Percentiles rank a stretch among this genome's conserved stretches.
phyloP scores from a whole-genome alignment of 2,888 invertebrate species.

The Geotrupes spiniger region DNA sequence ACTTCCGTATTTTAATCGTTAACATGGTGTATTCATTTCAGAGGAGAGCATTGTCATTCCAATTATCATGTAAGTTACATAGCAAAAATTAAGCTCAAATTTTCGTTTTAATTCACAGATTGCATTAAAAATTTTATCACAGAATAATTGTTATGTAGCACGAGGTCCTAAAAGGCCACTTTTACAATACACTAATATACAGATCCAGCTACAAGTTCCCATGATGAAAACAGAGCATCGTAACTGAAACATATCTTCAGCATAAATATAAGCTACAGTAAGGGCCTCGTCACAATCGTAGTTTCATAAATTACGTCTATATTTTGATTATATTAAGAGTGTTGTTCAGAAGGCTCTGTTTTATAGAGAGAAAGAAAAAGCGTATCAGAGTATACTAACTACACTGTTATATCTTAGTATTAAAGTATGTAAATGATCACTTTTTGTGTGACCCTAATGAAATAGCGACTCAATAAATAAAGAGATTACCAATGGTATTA shows the following conservation, averaged over 20 bases:
- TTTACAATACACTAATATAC: constrained; percentile 10
- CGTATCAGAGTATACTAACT: constrained; percentile 20
- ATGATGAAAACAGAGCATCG: no score
- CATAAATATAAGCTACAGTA: constrained; percentile 4
- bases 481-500: constrained; percentile 23
- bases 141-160: constrained; percentile 19
- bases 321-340: constrained; percentile 6
- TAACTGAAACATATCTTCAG: not conserved
- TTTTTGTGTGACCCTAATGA: not conserved
- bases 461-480: constrained; percentile 23
- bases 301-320: constrained; percentile 8
- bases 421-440: constrained; percentile 2
- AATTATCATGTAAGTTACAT: constrained; percentile 9
- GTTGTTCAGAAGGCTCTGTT: constrained; percentile 17
- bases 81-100: constrained; percentile 17
- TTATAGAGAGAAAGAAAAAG: constrained; percentile 21
- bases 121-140: constrained; percentile 22
- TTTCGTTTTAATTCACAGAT: constrained; percentile 9
- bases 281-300: constrained; percentile 18
- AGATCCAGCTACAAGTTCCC: not conserved
- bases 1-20: constrained; percentile 4
- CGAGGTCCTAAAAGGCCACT: constrained; percentile 23
- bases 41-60: not conserved
- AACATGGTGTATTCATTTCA: not conserved
- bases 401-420: constrained; percentile 10